Percentiles rank a stretch among this genome's conserved stretches.
Conservation (phyloP, 2,113 vertebrate genomes). For the Phrynosoma platyrhinos region DNA sequence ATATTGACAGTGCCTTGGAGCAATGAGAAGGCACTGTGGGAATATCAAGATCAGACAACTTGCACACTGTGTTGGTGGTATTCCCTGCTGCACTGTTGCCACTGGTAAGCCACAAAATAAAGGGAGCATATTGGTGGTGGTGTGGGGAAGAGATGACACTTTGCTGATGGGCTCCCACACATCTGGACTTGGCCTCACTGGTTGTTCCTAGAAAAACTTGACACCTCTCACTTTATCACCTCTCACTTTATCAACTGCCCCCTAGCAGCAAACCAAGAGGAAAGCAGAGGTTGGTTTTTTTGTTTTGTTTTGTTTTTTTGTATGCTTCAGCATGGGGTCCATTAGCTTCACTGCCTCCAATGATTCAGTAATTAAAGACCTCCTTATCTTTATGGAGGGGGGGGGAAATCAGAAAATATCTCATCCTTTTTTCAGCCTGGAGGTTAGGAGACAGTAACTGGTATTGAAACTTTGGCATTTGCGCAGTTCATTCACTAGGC, state of each 20-base stretch:
- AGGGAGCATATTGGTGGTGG: too few relatives aligned
- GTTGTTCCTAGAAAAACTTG: too few relatives aligned
- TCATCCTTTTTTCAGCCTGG: constrained; percentile 38
- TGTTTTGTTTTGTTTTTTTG: too few relatives aligned
- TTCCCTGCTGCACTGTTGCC: neutral
- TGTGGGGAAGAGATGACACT: too few relatives aligned
- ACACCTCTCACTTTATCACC: neutral
- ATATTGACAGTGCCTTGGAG: neutral
- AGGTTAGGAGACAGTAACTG: constrained; percentile 17
- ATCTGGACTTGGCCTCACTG: neutral
- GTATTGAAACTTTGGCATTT: constrained; percentile 52
- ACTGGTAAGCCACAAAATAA: neutral
- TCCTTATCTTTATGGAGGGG: constrained; percentile 29
- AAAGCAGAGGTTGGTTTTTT: neutral
- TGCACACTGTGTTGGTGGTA: neutral
- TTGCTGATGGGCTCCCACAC: too few relatives aligned
- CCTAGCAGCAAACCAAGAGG: neutral
- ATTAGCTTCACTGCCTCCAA: neutral
- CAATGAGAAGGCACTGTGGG: neutral
- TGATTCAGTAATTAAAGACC: neutral
- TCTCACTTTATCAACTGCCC: neutral
- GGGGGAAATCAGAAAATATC: neutral
- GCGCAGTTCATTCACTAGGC: constrained; percentile 25
- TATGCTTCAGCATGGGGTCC: neutral
- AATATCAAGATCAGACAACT: neutral